Base-by-base conservation (phyloP, 2,888 invertebrate genomes). In the Pseudococcus longispinus region DNA sequence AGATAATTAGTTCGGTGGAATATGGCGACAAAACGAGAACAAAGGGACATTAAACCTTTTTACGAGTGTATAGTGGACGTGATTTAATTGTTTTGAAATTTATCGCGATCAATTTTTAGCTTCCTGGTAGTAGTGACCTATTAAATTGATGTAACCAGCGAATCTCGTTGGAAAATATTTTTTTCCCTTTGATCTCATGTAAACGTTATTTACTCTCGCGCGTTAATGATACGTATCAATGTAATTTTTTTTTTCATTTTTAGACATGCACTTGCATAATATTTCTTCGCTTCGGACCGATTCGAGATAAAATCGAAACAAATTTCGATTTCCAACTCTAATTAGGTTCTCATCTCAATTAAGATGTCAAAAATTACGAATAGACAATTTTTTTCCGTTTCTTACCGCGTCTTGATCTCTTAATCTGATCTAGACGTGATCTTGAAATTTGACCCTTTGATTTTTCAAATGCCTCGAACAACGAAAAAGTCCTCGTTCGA, bases 21-120 rank as follows among this genome's bases (percentile, higher is more conserved):
- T 70, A 70, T 29, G 70, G 18, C 65, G 29, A 70, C 29, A 29
- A 70, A 70, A 29, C 70, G 70, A 70, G 70, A 70, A 70, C 70
- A 70, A 70, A 70, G 29, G 70, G 29, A 70, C 29, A 70, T 70
- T 70, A 70, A 70, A 70, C 29, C 29, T 70, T 70, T 70, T 70
- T 70, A 70, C 29, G 15, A 32, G 70, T 70, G 18, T 15, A 70
- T 15, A 18, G 26, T 70, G 70, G 29, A 70, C 70, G 70, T 70
- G 70, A 70, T 70, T 70, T 70, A 29, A 70, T 70, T 29, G 70
- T 70, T 29, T 70, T 70, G 70, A 70, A 70, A 70, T 70, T 70
- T 70, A 70, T 70, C 70, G 70, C 26, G 29, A 70, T 70, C 29
- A 70, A 70, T 70, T 70, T 70, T 29, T 18, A 29, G 29, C 70